Evolutionary conservation across 2,888 invertebrate genomes (phyloP), one percentile per base, ranked within the genome.

Genomic region (Pardosa pseudoannulata): DNA sequence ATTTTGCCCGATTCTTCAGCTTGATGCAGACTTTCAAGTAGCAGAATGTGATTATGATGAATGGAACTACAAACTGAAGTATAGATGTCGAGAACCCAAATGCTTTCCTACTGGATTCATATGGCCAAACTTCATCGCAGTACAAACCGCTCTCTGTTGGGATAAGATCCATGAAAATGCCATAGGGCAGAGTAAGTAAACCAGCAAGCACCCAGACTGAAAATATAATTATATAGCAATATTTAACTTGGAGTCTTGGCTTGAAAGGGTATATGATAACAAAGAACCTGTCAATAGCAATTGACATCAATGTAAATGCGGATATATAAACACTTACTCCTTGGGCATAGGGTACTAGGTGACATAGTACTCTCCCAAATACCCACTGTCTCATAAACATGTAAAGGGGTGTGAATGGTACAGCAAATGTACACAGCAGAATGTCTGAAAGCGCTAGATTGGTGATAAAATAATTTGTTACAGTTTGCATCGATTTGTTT

Each of bases 241-340:
- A 95, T 89, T 94, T 94, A 62, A 96, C 93, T 91, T 96, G 96
- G 97, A 98, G 98, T 88, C 98, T 94, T 1, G 97, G 97, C 91
- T 95, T 92, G 92, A 98, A 98, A 0, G 98, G 98, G 91, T 98
- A 97, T 88, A 98, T 96, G 90, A 99, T 99, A 88, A 99, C 98
- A 92, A 98, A 96, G 92, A 97, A 99, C 82, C 99, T 94, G 93
- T 99, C 99, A 86, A 99, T 95, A 72, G 99, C 99, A 90, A 99
- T 99, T 89, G 98, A 97, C 90, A 97, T 98, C 89, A 99, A 94
- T 6, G 99, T 99, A 90, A 99, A 93, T 0, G 98, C 98, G 88
- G 98, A 98, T 91, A 99, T 98, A 93, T 98, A 99, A 89, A 99
- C 98, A 91, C 97, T 97, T 90, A 97, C 96, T 76, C 98, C 98